These are phyloP conservation scores for Chloropsis hardwickii DNA, from an alignment of 2,113 vertebrate genomes.

Conservation along the genomic window DNA sequence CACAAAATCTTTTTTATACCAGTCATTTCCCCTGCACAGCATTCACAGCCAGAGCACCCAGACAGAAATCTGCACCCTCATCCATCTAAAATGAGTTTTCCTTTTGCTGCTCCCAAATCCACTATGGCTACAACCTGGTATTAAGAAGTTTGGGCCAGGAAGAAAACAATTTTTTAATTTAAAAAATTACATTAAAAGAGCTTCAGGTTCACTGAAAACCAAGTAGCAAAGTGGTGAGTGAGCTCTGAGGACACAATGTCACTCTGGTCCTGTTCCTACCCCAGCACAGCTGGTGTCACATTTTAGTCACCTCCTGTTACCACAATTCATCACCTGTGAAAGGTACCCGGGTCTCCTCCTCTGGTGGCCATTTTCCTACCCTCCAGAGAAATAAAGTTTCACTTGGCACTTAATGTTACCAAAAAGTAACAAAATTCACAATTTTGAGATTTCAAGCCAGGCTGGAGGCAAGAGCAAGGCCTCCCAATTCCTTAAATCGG, in stretches of 20 bases:
- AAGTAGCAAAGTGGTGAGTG: constrained; percentile 4
- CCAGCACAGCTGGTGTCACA: neutral
- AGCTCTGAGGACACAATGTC: neutral
- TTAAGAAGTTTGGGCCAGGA: neutral
- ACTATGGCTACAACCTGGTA: neutral
- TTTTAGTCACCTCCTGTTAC: neutral
- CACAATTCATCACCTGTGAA: neutral
- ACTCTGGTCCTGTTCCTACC: neutral
- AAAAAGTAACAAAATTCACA: constrained; percentile 25
- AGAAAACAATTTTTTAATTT: neutral
- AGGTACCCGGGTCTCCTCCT: neutral
- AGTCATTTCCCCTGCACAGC: accelerated
- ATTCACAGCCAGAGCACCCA: neutral
- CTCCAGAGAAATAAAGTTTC: neutral
- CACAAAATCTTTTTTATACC: neutral
- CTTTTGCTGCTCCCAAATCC: neutral
- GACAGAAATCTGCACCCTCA: neutral
- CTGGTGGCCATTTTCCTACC: neutral
- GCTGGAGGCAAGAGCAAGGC: neutral
- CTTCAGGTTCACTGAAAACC: constrained; percentile 1
- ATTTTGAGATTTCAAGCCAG: neutral
- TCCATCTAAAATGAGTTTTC: neutral
- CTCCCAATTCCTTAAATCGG: neutral
- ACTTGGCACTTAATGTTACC: constrained; percentile 65
- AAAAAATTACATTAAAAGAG: constrained; percentile 10